Evolutionary conservation across 1,140 invertebrate species (phyloP).

Genomic region (Asbolus verrucosus): DNA sequence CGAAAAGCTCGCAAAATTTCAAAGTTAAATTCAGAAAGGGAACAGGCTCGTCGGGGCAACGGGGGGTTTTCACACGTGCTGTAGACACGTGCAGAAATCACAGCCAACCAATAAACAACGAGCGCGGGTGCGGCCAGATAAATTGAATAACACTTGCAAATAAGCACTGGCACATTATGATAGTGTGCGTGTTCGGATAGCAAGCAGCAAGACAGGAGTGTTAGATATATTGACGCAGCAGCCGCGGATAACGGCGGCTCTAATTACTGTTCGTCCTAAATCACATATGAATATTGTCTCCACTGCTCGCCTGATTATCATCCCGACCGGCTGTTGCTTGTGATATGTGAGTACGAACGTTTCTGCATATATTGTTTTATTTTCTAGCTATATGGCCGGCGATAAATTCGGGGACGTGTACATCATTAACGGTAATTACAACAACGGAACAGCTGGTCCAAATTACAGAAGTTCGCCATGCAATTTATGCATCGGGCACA

Average conservation of each 20-base stretch:
- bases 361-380: conserved; percentile 51
- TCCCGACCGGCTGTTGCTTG: conserved; percentile 47
- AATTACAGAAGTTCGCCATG: conserved; percentile 42
- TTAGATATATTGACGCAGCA: conserved; percentile 60
- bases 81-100: conserved; percentile 63
- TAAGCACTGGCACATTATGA: conserved; percentile 61
- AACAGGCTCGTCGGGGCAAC: not conserved
- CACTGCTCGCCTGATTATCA: conserved; percentile 48
- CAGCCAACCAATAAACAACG: conserved; percentile 63
- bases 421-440: conserved; percentile 52
- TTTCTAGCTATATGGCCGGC: conserved; percentile 47
- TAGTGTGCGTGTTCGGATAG: conserved; percentile 54
- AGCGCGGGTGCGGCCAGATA: conserved; percentile 63
- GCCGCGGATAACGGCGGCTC: conserved; percentile 56
- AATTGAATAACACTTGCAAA: conserved; percentile 65
- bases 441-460: conserved; percentile 46
- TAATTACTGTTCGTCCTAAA: conserved; percentile 60
- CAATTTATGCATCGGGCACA: conserved; percentile 23
- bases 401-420: conserved; percentile 50
- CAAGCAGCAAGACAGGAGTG: conserved; percentile 53
- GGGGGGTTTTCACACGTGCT: conserved; percentile 55
- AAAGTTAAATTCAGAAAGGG: conserved; percentile 19
- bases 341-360: conserved; percentile 48
- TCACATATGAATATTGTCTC: conserved; percentile 61
- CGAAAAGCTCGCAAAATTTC: conserved; percentile 40